These are phyloP conservation scores for Schizopygopsis malacanthus DNA, from an alignment of 2,797 vertebrate genomes.

Conservation along the genomic window DNA sequence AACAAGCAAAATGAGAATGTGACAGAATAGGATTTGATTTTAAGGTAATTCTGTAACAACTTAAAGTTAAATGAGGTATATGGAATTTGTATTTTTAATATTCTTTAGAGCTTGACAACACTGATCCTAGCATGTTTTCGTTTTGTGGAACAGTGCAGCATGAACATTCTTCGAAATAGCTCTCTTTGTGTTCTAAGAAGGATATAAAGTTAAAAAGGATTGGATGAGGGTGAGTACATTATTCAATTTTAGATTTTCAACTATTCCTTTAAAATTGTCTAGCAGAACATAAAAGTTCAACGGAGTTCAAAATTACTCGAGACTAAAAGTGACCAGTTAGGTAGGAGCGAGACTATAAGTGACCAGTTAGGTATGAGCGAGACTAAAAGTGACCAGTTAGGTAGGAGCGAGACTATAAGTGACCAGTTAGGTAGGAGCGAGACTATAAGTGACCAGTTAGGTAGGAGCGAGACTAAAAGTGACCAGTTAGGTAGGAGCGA, in stretches of 20 bases:
- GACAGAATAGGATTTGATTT: background rate
- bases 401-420: too few relatives aligned
- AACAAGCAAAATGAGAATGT: background rate
- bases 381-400: too few relatives aligned
- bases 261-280: conserved; percentile 10
- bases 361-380: too few relatives aligned
- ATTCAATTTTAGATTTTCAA: background rate
- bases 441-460: too few relatives aligned
- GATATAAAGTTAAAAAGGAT: background rate
- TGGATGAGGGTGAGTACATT: background rate
- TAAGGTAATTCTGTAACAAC: background rate
- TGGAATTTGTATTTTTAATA: background rate
- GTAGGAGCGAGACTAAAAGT: too few relatives aligned
- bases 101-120: background rate
- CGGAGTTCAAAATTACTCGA: background rate
- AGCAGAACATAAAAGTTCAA: background rate
- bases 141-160: background rate
- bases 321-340: background rate
- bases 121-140: background rate
- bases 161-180: background rate
- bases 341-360: too few relatives aligned
- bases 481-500: too few relatives aligned
- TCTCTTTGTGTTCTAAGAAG: background rate
- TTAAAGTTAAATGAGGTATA: background rate
- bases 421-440: too few relatives aligned